phyloP scores from a whole-genome alignment of 2,888 invertebrate species.

The Lasioglossum villosulum region DNA sequence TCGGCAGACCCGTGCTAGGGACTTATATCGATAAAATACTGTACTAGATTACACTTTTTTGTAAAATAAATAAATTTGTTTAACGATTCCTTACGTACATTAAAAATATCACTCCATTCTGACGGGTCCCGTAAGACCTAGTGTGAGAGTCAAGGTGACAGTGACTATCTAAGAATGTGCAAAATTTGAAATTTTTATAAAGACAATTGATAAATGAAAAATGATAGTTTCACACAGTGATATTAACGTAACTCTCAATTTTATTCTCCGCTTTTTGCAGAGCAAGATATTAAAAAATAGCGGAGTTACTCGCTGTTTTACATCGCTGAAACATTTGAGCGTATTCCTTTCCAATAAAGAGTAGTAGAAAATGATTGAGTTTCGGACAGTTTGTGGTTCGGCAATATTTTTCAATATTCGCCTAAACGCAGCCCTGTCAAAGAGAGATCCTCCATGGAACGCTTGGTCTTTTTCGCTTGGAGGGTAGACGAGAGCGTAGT shows the following conservation, averaged over 20 bases:
- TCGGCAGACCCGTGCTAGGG: no score
- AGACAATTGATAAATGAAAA: neutral
- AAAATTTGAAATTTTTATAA: neutral
- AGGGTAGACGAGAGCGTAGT: neutral
- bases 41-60: no score
- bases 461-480: neutral
- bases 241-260: neutral
- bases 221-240: neutral
- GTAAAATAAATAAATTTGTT: no score
- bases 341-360: neutral
- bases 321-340: neutral
- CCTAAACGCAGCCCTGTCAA: neutral
- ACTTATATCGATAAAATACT: no score
- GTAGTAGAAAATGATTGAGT: neutral
- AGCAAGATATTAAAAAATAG: neutral
- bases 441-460: neutral
- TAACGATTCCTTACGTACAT: neutral
- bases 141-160: no score
- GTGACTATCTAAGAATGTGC: neutral
- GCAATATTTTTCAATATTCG: neutral
- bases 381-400: neutral
- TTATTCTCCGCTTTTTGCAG: neutral
- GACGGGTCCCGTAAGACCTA: neutral
- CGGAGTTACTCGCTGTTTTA: neutral
- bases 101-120: neutral